Evolutionary conservation across 2,113 vertebrate species (phyloP), one percentile per base, ranked within the genome.

Genomic region (Pongo pygmaeus): DNA sequence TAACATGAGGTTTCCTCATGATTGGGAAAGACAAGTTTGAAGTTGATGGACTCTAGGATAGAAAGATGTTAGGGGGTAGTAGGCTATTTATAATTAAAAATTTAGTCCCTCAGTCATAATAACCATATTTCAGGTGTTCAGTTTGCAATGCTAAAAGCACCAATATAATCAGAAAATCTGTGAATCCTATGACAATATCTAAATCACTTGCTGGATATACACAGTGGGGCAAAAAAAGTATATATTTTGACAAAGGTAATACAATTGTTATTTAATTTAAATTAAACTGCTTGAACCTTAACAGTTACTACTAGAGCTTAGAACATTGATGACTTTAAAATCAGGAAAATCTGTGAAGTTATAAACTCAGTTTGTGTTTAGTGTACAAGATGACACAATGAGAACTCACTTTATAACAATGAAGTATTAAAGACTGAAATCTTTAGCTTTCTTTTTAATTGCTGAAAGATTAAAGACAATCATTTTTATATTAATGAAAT

Each of bases 291-390:
- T 23, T 90, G 16, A 94, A 16, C 23, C 14, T 93, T 38, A 85
- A 80, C 22, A 70, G 57, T 92, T 94, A 72, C 84, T 43, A 89
- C 55, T 70, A 91, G 4, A 95, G 3, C 43, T 89, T 79, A 96
- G 43, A 97, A 90, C 80, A 86, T 79, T 92, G 20, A 80, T 94
- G 35, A 90, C 32, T 92, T 90, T 81, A 96, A 96, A 93, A 89
- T 75, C 22, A 48, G 16, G 23, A 30, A 84, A 96, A 89, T 70
- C 18, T 74, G 13, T 83, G 7, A 95, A 93, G 25, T 87, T 30
- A 5, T 96, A 78, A 96, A 86, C 55, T 86, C 30, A 35, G 4
- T 77, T 86, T 80, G 8, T 91, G 74, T 94, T 96, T 93, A 80
- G 13, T 91, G 4, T 64, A 48, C 75, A 84, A 83, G 4, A 30